Base-by-base conservation (phyloP, 2,113 vertebrate species). In the Tyrannus savana region DNA sequence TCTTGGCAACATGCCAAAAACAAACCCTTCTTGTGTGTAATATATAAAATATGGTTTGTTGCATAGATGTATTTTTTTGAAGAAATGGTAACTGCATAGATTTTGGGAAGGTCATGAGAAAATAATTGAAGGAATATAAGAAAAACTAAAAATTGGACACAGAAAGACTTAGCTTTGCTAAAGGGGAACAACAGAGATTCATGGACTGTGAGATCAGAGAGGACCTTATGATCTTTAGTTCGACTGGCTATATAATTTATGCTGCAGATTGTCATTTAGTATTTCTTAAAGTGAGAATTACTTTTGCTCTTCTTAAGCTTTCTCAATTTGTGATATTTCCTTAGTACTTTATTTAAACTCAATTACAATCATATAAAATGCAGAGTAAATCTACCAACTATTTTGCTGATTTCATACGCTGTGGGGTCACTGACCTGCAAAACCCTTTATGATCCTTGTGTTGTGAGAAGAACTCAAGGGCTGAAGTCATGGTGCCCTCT, bases 341-440 rank as follows among this genome's bases (percentile, higher is more conserved):
- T 72, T 85, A 73, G 39, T 87, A 95, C 94, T 89, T 92, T 76
- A 87, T 89, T 95, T 85, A 79, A 85, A 87, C 72, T 84, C 22
- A 81, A 30, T 75, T 75, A 37, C 78, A 91, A 73, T 88, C n/a
- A 74, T 90, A 94, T 85, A 94, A 97, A 96, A 94, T n/a, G 30
- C 28, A 59, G 63, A 93, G 49, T 80, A 89, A 91, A 92, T 93
- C 95, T 93, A 80, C 71, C 62, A 90, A 30, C 77, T 64, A 41
- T 95, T 96, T 93, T 82, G 25, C 86, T 92, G 73, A 90, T 92
- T 97, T 97, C 37, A 78, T 96, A 89, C 89, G 76, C 91, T 95
- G 46, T 74, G 81, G 41, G 95, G 89, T 95, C 64, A 35, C 73
- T 96, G 97, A 97, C 97, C 97, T 97, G 87, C 52, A 92, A 44